Conservation (phyloP, 2,888 invertebrate genomes). For the Nomada fucata region DNA sequence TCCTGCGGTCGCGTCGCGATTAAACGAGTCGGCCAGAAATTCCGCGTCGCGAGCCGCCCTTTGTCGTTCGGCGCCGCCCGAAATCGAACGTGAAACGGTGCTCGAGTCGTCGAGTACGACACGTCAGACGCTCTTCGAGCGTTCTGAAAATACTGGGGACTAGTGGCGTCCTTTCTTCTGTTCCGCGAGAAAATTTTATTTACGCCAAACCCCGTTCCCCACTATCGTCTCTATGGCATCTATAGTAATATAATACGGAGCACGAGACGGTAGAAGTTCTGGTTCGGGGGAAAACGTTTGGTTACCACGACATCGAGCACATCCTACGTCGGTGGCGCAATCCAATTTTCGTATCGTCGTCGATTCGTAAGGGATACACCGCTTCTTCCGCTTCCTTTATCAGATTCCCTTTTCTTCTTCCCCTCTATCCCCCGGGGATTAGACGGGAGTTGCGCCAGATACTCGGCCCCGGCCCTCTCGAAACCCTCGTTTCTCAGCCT, state of each 20-base stretch:
- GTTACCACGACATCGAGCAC: constrained; percentile 27
- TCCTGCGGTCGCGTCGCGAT: not conserved
- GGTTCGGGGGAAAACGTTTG: constrained; percentile 19
- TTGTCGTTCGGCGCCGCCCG: constrained; percentile 2
- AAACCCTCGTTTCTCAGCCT: not conserved
- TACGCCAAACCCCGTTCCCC: too few species aligned
- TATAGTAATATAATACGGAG: too few species aligned
- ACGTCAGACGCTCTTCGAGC: not conserved
- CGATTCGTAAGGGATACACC: constrained; percentile 53
- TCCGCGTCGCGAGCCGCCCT: not conserved
- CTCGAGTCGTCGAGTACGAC: not conserved
- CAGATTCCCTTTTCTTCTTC: constrained; percentile 18
- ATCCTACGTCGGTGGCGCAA: constrained; percentile 41
- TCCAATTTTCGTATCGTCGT: constrained; percentile 60
- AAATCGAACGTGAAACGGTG: not conserved
- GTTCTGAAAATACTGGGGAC: not conserved
- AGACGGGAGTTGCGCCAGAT: constrained; percentile 44
- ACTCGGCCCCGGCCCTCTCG: not conserved
- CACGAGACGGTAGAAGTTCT: not conserved
- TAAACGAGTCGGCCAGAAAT: constrained; percentile 5
- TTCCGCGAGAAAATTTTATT: too few species aligned
- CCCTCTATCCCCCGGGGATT: constrained; percentile 35
- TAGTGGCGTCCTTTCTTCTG: too few species aligned
- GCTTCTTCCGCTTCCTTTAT: constrained; percentile 26
- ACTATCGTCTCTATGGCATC: too few species aligned